Conservation (phyloP, 2,113 vertebrate species). For the Myrmecophaga tridactyla region DNA sequence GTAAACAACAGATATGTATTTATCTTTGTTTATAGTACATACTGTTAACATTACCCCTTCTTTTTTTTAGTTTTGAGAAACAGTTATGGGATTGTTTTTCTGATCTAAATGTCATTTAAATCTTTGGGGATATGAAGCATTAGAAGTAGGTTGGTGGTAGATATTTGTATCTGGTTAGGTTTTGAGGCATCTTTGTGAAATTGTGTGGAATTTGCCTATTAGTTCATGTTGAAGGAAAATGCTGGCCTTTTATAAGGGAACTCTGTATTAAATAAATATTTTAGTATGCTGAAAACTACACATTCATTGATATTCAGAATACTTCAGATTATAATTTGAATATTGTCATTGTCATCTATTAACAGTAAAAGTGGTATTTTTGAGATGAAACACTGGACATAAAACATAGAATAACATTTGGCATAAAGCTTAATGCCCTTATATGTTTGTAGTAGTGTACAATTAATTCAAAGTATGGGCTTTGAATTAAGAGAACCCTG, state of each 20-base stretch:
- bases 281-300: background rate
- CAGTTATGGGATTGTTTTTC: background rate
- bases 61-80: background rate
- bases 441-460: background rate
- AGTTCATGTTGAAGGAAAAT: background rate
- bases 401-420: background rate
- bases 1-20: background rate
- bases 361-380: background rate
- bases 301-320: slow-evolving; percentile 5
- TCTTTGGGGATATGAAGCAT: background rate
- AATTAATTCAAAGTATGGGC: background rate
- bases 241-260: background rate
- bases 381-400: background rate
- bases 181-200: background rate
- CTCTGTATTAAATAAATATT: background rate
- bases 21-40: background rate
- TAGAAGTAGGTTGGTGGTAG: background rate
- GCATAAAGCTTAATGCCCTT: background rate
- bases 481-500: background rate
- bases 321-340: background rate
- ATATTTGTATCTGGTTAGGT: background rate
- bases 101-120: slow-evolving; percentile 25
- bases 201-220: background rate
- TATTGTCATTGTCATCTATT: background rate
- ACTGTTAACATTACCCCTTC: background rate